Evolutionary conservation across 2,888 invertebrate species (phyloP).

Genomic region (Campoletis raptor): DNA sequence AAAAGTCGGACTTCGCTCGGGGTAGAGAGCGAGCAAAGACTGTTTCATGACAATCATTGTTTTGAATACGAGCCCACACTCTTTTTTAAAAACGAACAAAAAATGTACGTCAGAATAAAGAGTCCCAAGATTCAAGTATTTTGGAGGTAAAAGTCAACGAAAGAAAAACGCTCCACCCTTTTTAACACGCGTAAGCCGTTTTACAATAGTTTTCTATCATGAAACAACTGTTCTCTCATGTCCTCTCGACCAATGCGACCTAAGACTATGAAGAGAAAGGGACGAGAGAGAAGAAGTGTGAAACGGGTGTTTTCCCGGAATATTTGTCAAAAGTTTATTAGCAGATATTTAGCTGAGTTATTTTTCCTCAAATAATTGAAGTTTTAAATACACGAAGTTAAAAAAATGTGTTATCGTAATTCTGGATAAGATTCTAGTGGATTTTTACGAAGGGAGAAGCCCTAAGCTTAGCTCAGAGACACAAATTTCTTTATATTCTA

Average conservation of each 20-base stretch:
- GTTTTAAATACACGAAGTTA: not conserved
- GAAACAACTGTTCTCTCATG: conserved; percentile 16
- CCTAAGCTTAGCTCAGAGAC: not conserved
- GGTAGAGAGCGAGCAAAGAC: not conserved
- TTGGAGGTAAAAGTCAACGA: not conserved
- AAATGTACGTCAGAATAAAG: not conserved
- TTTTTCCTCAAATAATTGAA: not conserved
- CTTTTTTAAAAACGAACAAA: not conserved
- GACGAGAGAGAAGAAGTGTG: not conserved
- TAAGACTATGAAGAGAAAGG: conserved; percentile 3
- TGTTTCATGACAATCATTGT: not conserved
- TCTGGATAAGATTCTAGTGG: not conserved
- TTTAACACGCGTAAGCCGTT: not conserved
- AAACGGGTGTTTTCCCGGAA: not conserved
- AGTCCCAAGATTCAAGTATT: not conserved
- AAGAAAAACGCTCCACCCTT: not conserved
- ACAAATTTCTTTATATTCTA: not conserved
- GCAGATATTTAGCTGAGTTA: not conserved
- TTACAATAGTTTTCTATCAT: not conserved
- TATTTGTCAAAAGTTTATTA: not conserved
- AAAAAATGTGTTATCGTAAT: not conserved
- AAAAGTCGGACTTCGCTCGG: not conserved
- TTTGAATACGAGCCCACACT: not conserved
- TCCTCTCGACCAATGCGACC: conserved; percentile 38
- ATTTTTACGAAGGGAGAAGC: not conserved